Conservation (phyloP, 1,140 invertebrate genomes). For the Rhysida immarginata region DNA sequence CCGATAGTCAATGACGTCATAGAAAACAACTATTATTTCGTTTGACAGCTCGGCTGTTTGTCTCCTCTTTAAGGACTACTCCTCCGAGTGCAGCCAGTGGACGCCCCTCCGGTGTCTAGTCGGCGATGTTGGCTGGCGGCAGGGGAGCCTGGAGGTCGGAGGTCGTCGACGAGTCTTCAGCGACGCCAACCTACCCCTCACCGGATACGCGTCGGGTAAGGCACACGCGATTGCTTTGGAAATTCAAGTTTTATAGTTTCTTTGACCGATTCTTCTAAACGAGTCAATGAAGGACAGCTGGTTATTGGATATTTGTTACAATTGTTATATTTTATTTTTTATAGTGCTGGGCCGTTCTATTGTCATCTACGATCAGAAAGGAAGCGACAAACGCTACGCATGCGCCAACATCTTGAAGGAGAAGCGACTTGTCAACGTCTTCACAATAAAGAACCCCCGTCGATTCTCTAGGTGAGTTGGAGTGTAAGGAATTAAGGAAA, state of each 20-base stretch:
- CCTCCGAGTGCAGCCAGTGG: slow-evolving; percentile 65
- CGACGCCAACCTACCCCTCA: slow-evolving; percentile 73
- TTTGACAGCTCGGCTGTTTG: no score
- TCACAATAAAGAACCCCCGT: slow-evolving; percentile 68
- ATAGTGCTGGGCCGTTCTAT: slow-evolving; percentile 69
- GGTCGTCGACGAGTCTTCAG: slow-evolving; percentile 55
- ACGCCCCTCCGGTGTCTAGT: slow-evolving; percentile 81
- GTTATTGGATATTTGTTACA: no score
- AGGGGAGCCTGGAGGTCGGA: slow-evolving; percentile 71
- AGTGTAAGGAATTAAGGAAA: no score
- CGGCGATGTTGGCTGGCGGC: slow-evolving; percentile 72
- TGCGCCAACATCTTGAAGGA: slow-evolving; percentile 85
- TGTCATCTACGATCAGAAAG: slow-evolving; percentile 62
- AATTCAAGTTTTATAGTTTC: no score
- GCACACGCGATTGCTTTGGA: neutral
- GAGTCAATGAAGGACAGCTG: no score
- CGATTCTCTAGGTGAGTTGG: slow-evolving; percentile 77
- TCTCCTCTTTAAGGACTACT: slow-evolving; percentile 38
- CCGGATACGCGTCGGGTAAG: slow-evolving; percentile 29
- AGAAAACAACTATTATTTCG: no score
- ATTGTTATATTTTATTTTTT: slow-evolving; percentile 28
- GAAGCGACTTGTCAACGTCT: slow-evolving; percentile 77
- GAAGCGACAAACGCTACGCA: slow-evolving; percentile 52
- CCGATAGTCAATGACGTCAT: no score
- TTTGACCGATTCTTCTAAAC: no score